A percentile compares a stretch with the other conserved stretches of the same genome.
These are phyloP conservation scores for Anastrepha obliqua DNA, from an alignment of 1,140 invertebrate genomes.

Conservation along the genomic window DNA sequence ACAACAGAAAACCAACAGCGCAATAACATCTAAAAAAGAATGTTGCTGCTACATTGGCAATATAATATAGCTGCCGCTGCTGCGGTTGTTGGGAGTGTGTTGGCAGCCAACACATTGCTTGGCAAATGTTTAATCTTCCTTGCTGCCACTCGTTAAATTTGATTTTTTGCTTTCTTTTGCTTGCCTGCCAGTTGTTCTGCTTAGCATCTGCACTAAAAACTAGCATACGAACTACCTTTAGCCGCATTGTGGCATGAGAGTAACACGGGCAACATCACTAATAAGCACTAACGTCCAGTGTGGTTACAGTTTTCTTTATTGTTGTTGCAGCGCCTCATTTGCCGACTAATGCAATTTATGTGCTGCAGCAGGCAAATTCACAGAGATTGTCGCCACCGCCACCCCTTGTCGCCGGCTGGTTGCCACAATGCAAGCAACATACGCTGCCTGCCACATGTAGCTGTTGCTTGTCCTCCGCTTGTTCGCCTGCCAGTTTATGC, in stretches of 20 bases:
- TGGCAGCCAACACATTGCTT: slow-evolving; percentile 49
- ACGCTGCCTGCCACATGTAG: background rate
- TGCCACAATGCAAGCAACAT: background rate
- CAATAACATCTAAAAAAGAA: background rate
- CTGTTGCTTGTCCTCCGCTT: background rate
- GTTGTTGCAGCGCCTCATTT: slow-evolving; percentile 16
- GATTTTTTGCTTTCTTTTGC: background rate
- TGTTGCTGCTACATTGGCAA: slow-evolving; percentile 19
- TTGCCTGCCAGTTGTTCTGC: background rate
- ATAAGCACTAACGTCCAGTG: slow-evolving; percentile 27
- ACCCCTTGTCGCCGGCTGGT: background rate
- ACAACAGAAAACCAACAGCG: background rate
- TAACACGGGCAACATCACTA: background rate
- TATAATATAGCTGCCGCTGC: background rate
- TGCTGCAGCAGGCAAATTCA: slow-evolving; percentile 36
- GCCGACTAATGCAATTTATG: slow-evolving; percentile 26
- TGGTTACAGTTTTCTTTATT: background rate
- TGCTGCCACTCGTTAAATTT: slow-evolving; percentile 41
- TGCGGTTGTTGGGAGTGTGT: background rate
- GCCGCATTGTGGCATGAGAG: background rate
- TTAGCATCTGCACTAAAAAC: background rate
- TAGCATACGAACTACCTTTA: background rate
- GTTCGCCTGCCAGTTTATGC: slow-evolving; percentile 5
- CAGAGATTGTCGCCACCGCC: background rate
- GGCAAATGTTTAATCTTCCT: slow-evolving; percentile 46